phyloP scores from a whole-genome alignment of 2,113 vertebrate genomes.

The Lepus europaeus region DNA sequence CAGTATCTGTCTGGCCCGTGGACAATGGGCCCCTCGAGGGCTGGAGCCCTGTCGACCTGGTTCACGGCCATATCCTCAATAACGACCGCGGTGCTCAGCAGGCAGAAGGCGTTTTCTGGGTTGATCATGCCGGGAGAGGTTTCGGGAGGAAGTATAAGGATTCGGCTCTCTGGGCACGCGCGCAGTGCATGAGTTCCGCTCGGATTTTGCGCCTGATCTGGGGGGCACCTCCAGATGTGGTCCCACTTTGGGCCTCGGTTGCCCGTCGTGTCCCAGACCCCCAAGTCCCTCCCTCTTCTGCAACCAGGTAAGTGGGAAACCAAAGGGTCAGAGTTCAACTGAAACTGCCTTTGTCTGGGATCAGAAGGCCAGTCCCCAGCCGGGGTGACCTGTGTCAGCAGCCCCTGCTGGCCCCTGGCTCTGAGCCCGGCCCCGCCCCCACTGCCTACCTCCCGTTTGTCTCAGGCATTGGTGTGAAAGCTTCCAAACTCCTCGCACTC shows the following conservation, averaged over 20 bases:
- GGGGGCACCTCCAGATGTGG: neutral
- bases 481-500: neutral
- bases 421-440: neutral
- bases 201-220: neutral
- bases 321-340: neutral
- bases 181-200: neutral
- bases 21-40: fast-evolving
- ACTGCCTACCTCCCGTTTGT: neutral
- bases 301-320: neutral
- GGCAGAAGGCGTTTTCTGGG: neutral
- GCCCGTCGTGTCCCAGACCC: neutral
- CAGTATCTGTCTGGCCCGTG: neutral
- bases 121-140: neutral
- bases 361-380: neutral
- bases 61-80: neutral
- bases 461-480: neutral
- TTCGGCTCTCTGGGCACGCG: neutral
- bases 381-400: neutral
- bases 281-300: neutral
- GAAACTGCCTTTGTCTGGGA: neutral
- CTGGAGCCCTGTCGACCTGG: neutral
- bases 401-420: neutral
- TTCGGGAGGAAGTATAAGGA: neutral
- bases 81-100: neutral
- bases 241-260: neutral